Percentiles rank a stretch among this genome's conserved stretches.
Conservation (phyloP, 2,113 vertebrate genomes). For the Sula dactylatra region DNA sequence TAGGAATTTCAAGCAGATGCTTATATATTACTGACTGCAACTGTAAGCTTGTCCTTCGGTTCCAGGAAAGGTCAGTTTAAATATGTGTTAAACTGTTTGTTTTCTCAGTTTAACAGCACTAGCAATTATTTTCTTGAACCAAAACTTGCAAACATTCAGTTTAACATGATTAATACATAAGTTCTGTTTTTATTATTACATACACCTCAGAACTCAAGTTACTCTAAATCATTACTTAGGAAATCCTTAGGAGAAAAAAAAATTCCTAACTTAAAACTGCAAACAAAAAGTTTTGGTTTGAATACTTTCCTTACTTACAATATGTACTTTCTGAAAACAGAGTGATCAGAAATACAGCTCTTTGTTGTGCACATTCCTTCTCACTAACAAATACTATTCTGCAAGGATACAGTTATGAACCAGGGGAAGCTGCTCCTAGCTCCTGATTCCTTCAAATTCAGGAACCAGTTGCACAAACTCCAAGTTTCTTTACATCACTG, state of each 20-base stretch:
- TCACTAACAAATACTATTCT: not conserved
- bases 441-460: not conserved
- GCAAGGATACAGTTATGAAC: not conserved
- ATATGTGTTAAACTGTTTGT: not conserved
- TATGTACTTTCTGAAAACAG: not conserved
- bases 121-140: not conserved
- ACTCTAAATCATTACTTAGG: not conserved
- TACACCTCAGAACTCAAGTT: not conserved
- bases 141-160: not conserved
- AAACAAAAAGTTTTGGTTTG: not conserved
- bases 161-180: not conserved
- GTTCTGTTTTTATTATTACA: not conserved
- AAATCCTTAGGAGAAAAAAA: not conserved
- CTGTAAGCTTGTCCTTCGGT: not conserved
- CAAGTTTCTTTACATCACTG: not conserved
- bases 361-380: not conserved
- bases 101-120: not conserved
- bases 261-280: not conserved
- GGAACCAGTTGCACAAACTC: not conserved
- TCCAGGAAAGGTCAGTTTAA: not conserved
- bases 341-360: not conserved
- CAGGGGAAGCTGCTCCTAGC: not conserved
- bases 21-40: not conserved
- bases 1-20: not conserved
- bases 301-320: not conserved